Conservation (phyloP, 2,113 vertebrate genomes). For the Tupaia chinensis region DNA sequence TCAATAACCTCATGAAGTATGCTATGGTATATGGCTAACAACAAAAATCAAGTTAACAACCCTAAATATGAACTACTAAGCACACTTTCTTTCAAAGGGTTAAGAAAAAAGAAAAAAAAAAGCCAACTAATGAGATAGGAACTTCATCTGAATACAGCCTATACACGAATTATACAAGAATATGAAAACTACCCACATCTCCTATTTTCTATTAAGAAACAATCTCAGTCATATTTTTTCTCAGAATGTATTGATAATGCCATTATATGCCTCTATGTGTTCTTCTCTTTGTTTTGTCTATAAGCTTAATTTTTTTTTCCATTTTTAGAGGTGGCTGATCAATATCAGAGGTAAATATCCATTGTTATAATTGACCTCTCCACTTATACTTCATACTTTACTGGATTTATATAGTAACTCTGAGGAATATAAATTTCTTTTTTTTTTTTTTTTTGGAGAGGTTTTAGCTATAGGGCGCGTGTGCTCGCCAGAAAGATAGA, state of each 20-base stretch:
- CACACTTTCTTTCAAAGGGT: conserved; percentile 23
- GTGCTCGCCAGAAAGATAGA: too few species aligned
- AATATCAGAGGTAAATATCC: conserved; percentile 30
- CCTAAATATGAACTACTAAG: not conserved
- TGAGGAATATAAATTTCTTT: not conserved
- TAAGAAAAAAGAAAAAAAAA: not conserved
- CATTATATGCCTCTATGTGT: not conserved
- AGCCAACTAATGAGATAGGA: conserved; percentile 36
- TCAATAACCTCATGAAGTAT: not conserved
- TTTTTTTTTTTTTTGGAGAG: too few species aligned
- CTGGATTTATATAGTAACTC: not conserved
- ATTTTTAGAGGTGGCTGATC: not conserved
- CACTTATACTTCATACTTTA: not conserved
- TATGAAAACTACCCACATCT: not conserved
- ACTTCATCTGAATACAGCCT: not conserved
- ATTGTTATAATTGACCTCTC: not conserved
- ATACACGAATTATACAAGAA: not conserved
- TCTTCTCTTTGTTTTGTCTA: not conserved
- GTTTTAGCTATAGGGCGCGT: too few species aligned
- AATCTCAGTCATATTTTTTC: conserved; percentile 15
- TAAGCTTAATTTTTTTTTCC: not conserved
- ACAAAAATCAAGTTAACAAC: conserved; percentile 31
- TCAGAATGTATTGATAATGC: not conserved
- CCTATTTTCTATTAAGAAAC: conserved; percentile 14
- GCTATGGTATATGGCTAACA: not conserved